Evolutionary conservation across 1,140 invertebrate genomes (phyloP).

Genomic region (Orius insidiosus): DNA sequence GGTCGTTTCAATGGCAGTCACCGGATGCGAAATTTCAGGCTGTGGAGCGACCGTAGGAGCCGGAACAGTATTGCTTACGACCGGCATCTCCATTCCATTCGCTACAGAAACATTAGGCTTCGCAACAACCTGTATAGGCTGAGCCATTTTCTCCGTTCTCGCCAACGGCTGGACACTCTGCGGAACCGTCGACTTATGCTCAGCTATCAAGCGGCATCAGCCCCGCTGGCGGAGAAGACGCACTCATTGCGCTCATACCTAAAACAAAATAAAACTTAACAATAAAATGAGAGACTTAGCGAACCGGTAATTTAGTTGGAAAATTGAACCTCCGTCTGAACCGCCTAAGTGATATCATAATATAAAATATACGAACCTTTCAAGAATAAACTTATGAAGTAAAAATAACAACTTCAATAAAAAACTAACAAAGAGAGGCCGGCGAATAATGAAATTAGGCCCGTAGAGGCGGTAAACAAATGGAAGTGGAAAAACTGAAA

Average conservation of each 20-base stretch:
- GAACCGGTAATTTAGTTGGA: too few species aligned
- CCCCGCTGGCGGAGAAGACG: conserved; percentile 16
- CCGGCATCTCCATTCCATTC: conserved; percentile 8
- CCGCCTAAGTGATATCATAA: too few species aligned
- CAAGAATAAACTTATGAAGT: too few species aligned
- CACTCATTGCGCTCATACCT: conserved; percentile 22
- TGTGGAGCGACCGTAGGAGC: neutral
- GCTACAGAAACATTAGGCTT: neutral
- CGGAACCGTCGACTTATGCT: conserved; percentile 14
- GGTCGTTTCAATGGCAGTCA: neutral
- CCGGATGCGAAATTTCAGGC: neutral
- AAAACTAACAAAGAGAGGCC: too few species aligned
- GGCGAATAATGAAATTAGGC: too few species aligned
- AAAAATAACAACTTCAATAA: too few species aligned
- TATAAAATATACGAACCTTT: too few species aligned
- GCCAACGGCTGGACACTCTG: conserved; percentile 12
- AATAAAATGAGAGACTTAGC: too few species aligned
- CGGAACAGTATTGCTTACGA: neutral
- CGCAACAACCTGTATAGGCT: neutral
- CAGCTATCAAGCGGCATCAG: conserved; percentile 17
- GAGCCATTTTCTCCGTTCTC: conserved; percentile 15
- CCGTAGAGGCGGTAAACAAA: too few species aligned
- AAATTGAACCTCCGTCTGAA: too few species aligned
- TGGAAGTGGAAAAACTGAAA: too few species aligned
- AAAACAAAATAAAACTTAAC: neutral